Evolutionary conservation across 2,888 invertebrate species (phyloP).

Genomic region (Phaonia tiefii): DNA sequence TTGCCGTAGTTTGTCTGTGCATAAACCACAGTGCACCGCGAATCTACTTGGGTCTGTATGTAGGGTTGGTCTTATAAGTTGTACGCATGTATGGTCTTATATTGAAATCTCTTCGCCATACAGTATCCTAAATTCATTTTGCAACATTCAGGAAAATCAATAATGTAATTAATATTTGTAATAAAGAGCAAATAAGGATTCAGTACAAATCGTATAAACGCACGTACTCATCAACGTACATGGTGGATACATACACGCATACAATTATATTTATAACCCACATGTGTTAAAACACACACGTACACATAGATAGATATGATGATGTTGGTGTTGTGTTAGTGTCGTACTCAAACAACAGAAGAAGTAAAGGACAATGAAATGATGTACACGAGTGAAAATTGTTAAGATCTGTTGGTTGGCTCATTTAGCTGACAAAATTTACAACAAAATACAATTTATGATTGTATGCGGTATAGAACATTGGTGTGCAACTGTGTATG

Average conservation of each 20-base stretch:
- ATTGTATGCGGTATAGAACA: too few species aligned
- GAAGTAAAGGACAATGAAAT: too few species aligned
- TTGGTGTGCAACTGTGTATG: too few species aligned
- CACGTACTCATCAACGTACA: neutral
- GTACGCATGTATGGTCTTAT: neutral
- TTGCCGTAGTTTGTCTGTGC: too few species aligned
- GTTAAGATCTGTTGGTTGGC: neutral
- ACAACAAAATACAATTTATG: neutral
- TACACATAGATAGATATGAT: neutral
- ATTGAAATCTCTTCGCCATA: neutral
- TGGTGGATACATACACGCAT: neutral
- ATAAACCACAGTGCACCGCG: too few species aligned
- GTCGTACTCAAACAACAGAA: neutral
- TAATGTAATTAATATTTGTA: constrained; percentile 16
- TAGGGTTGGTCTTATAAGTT: too few species aligned
- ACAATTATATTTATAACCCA: neutral
- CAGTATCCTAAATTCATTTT: too few species aligned
- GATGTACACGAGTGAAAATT: too few species aligned
- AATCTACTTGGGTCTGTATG: too few species aligned
- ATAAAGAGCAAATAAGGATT: neutral
- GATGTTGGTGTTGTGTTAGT: too few species aligned
- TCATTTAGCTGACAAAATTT: constrained; percentile 24
- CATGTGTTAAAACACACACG: constrained; percentile 8
- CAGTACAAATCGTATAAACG: neutral
- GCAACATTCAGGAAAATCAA: neutral